These are phyloP conservation scores for Chrysomela aeneicollis DNA, from an alignment of 2,888 invertebrate genomes.

Conservation along the genomic window DNA sequence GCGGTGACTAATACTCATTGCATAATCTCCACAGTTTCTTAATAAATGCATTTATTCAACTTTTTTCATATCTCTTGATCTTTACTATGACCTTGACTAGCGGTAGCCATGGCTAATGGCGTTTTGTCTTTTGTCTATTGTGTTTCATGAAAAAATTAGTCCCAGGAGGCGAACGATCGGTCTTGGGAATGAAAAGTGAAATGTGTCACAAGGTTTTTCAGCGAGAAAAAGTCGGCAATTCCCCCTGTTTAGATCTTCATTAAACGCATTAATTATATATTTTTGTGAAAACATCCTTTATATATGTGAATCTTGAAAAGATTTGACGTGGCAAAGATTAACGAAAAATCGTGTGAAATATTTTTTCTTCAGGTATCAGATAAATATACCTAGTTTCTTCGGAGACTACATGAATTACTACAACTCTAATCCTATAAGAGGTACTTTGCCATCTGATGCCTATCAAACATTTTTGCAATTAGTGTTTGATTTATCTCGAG, in stretches of 20 bases:
- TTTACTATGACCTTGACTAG: slow-evolving; percentile 51
- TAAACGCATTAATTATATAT: too few species aligned
- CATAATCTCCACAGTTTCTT: slow-evolving; percentile 51
- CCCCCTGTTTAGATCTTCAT: not conserved
- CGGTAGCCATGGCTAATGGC: slow-evolving; percentile 47
- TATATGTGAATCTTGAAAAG: too few species aligned
- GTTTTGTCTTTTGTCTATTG: slow-evolving; percentile 50
- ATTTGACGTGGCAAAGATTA: too few species aligned
- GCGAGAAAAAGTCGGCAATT: not conserved
- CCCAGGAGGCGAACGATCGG: slow-evolving; percentile 13
- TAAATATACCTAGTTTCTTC: too few species aligned
- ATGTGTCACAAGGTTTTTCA: slow-evolving; percentile 5
- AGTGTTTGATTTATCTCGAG: too few species aligned
- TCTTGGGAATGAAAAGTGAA: slow-evolving; percentile 12
- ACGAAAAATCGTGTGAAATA: too few species aligned
- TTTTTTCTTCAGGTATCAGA: too few species aligned
- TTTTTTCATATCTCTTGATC: slow-evolving; percentile 53
- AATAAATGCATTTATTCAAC: slow-evolving; percentile 53
- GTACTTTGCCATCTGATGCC: too few species aligned
- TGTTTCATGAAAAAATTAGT: slow-evolving; percentile 31
- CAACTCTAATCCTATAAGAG: too few species aligned
- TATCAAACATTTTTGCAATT: too few species aligned
- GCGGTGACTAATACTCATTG: slow-evolving; percentile 50
- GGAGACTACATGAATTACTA: too few species aligned
- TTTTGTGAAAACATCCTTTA: too few species aligned